Conservation (phyloP, 2,113 vertebrate genomes). For the Misgurnus mizolepis region DNA sequence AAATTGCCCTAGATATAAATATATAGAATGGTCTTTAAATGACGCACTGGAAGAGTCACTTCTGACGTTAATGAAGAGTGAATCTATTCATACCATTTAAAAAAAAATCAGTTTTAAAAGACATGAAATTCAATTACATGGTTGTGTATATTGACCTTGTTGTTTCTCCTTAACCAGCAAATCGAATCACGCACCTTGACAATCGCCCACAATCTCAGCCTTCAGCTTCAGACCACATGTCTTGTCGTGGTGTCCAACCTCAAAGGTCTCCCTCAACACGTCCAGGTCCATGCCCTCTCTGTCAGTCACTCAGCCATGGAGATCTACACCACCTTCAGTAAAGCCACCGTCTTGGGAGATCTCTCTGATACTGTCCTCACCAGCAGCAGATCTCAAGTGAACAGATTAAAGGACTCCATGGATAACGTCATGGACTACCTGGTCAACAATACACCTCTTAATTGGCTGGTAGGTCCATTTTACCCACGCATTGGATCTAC, state of each 20-base stretch:
- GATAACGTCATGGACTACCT: constrained; percentile 82
- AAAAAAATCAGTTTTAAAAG: not conserved
- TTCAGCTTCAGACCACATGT: constrained; percentile 91
- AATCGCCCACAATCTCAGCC: constrained; percentile 81
- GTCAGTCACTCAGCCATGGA: constrained; percentile 77
- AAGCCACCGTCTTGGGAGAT: constrained; percentile 75
- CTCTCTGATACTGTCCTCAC: constrained; percentile 78
- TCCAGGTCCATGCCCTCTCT: constrained; percentile 82
- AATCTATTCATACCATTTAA: no score
- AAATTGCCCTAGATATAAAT: no score
- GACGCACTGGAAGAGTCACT: no score
- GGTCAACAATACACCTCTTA: constrained; percentile 90
- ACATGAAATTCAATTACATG: not conserved
- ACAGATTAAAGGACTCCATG: constrained; percentile 74
- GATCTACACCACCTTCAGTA: constrained; percentile 77
- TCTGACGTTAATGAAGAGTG: no score
- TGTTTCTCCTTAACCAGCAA: constrained; percentile 62
- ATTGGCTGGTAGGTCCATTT: constrained; percentile 84
- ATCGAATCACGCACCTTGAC: constrained; percentile 86
- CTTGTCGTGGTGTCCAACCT: constrained; percentile 78
- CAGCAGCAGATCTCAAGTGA: constrained; percentile 81
- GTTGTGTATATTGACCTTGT: constrained; percentile 2
- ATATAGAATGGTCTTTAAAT: no score
- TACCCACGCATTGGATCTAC: constrained; percentile 53
- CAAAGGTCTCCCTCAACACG: constrained; percentile 84